phyloP scores from a whole-genome alignment of 2,797 vertebrate genomes.

The Eidolon dupreanum region DNA sequence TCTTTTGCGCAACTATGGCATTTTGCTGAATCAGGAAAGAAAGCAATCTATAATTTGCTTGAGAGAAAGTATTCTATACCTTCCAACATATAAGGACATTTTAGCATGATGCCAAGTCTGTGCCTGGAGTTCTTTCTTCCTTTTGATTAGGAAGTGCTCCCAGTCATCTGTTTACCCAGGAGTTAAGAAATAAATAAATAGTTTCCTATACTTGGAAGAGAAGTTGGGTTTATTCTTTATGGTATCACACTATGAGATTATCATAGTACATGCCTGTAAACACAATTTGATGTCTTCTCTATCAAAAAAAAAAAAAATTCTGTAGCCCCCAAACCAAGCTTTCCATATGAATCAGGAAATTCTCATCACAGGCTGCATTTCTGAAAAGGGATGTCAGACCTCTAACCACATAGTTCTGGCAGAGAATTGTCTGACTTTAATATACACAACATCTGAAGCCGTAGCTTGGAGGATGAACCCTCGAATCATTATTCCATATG shows the following conservation, averaged over 20 bases:
- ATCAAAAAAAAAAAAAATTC: not conserved
- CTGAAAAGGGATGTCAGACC: not conserved
- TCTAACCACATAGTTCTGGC: not conserved
- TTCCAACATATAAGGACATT: not conserved
- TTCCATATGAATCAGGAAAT: conserved; percentile 1
- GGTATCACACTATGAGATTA: not conserved
- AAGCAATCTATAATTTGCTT: not conserved
- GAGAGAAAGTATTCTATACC: not conserved
- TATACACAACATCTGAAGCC: not conserved
- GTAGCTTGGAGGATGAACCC: not conserved
- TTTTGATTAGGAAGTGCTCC: conserved; percentile 20
- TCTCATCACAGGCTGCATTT: not conserved
- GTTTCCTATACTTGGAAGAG: not conserved
- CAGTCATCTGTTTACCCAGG: not conserved
- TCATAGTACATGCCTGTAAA: not conserved
- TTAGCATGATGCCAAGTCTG: not conserved
- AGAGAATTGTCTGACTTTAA: conserved; percentile 30
- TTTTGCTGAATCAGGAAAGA: conserved; percentile 18
- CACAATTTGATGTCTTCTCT: not conserved
- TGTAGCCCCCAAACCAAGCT: not conserved
- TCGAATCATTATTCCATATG: not conserved
- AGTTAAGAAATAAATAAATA: conserved; percentile 28
- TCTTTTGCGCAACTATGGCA: not conserved
- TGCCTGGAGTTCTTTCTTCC: not conserved
- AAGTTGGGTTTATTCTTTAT: conserved; percentile 14